These are phyloP conservation scores for Acanthacorydalis orientalis DNA, from an alignment of 2,888 invertebrate species.

Conservation along the genomic window DNA sequence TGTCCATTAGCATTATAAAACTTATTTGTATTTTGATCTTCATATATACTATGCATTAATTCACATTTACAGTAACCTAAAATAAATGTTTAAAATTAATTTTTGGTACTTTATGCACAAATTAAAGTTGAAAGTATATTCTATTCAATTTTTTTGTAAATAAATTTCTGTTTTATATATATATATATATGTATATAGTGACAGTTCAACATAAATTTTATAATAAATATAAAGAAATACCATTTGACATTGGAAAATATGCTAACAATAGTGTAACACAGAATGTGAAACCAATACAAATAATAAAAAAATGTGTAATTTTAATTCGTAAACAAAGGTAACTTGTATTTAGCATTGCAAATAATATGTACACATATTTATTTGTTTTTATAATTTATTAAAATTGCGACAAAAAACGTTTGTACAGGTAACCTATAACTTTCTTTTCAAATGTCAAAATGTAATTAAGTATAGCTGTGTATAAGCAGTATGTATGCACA, in stretches of 20 bases:
- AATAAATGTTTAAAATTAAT: conserved; percentile 3
- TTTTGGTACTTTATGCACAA: not conserved
- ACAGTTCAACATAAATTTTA: not conserved
- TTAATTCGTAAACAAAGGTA: conserved; percentile 2
- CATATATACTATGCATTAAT: not conserved
- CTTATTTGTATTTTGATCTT: conserved; percentile 2
- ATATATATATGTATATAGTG: not conserved
- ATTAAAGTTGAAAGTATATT: too few relatives aligned
- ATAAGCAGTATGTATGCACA: too few relatives aligned
- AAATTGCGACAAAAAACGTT: too few relatives aligned
- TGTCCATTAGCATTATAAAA: conserved; percentile 20
- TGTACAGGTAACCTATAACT: too few relatives aligned
- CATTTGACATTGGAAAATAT: conserved; percentile 27
- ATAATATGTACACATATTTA: too few relatives aligned
- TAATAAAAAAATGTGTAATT: conserved; percentile 15
- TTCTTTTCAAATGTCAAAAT: too few relatives aligned
- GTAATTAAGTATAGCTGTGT: too few relatives aligned
- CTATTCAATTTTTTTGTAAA: too few relatives aligned
- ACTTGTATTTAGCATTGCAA: not conserved
- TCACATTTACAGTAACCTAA: conserved; percentile 14
- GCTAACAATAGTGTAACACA: conserved; percentile 31
- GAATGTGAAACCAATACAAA: conserved; percentile 28
- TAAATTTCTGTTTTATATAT: too few relatives aligned
- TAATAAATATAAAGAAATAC: conserved; percentile 13
- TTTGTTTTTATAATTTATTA: too few relatives aligned